These are phyloP conservation scores for Cerastis leucographa DNA, from an alignment of 2,888 invertebrate species.

Conservation along the genomic window DNA sequence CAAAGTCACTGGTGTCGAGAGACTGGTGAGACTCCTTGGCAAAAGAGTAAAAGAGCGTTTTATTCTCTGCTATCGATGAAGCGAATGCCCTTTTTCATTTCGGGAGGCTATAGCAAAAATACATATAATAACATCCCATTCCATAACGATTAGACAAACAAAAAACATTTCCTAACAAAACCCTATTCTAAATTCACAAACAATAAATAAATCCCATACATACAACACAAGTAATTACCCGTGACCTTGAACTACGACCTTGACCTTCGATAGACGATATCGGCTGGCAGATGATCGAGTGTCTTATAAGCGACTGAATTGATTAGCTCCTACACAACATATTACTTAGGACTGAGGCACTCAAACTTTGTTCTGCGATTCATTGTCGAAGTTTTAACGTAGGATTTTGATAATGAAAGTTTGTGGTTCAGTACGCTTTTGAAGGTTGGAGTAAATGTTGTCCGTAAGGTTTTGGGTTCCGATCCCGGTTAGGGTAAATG, in stretches of 20 bases:
- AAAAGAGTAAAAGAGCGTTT: too few relatives aligned
- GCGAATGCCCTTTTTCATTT: too few relatives aligned
- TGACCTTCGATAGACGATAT: constrained; percentile 45
- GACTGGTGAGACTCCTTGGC: too few relatives aligned
- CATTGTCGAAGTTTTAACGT: constrained; percentile 28
- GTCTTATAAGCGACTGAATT: constrained; percentile 55
- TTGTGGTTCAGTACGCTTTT: not conserved
- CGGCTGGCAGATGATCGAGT: constrained; percentile 50
- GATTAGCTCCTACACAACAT: constrained; percentile 63
- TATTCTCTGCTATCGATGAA: too few relatives aligned
- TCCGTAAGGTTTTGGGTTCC: too few relatives aligned
- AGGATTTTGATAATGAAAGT: constrained; percentile 9
- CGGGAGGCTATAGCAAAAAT: too few relatives aligned
- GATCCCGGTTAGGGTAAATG: not conserved
- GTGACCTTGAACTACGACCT: constrained; percentile 36
- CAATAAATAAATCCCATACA: constrained; percentile 31
- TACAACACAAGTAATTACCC: constrained; percentile 39
- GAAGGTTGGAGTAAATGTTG: not conserved
- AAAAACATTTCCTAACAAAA: constrained; percentile 11
- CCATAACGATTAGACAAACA: not conserved
- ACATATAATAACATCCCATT: not conserved
- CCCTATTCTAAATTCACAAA: constrained; percentile 4
- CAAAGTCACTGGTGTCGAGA: too few relatives aligned
- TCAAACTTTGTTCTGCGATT: constrained; percentile 49
- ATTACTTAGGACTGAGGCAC: constrained; percentile 48